A percentile compares a stretch with the other conserved stretches of the same genome.
phyloP scores from a whole-genome alignment of 1,140 invertebrate species.

The Diorhabda carinulata region DNA sequence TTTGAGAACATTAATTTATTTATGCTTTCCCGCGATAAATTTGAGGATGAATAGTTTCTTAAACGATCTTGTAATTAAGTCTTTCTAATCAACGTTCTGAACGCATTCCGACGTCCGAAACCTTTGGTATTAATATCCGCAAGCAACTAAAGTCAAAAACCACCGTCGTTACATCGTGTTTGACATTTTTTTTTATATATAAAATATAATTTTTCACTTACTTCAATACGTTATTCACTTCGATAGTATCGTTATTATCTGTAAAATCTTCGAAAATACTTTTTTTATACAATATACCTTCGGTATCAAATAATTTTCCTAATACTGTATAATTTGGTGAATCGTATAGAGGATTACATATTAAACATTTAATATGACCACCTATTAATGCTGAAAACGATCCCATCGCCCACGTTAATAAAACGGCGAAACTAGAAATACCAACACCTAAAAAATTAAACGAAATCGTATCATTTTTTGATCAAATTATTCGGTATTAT shows the following conservation, averaged over 20 bases:
- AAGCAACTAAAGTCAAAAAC: background rate
- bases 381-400: constrained; percentile 50
- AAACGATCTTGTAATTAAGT: background rate
- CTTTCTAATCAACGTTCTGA: too few species aligned
- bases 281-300: constrained; percentile 54
- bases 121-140: too few species aligned
- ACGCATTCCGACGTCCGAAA: too few species aligned
- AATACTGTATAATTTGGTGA: constrained; percentile 56
- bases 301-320: constrained; percentile 57
- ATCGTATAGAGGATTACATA: constrained; percentile 62
- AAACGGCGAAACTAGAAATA: constrained; percentile 48
- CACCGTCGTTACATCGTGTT: background rate
- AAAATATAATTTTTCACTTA: constrained; percentile 27
- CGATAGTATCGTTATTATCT: constrained; percentile 39
- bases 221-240: constrained; percentile 41
- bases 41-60: background rate
- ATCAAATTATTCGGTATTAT: too few species aligned
- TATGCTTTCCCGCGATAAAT: background rate
- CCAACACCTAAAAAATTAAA: constrained; percentile 36
- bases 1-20: constrained; percentile 8
- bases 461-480: too few species aligned
- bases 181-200: background rate
- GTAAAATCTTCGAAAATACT: constrained; percentile 57
- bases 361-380: constrained; percentile 55
- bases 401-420: constrained; percentile 50